Evolutionary conservation across 2,888 invertebrate genomes (phyloP).

Genomic region (Eremobia ochroleuca): DNA sequence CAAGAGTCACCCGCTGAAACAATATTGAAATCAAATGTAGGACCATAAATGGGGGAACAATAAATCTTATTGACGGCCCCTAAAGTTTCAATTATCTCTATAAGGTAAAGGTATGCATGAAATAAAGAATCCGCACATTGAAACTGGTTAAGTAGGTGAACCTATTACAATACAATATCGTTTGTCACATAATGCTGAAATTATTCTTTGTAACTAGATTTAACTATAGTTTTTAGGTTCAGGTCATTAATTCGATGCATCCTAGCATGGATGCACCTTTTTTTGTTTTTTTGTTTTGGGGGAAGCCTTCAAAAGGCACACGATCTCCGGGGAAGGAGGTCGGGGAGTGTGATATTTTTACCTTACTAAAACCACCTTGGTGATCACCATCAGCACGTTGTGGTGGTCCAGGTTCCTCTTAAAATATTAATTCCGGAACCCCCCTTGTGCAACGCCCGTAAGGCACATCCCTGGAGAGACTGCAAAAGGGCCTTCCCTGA

Average conservation of each 20-base stretch:
- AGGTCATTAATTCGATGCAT: neutral
- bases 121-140: slow-evolving; percentile 25
- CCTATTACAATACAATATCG: slow-evolving; percentile 57
- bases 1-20: slow-evolving; percentile 21
- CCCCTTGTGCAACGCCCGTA: too few relatives aligned
- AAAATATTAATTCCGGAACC: too few relatives aligned
- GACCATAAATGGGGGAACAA: slow-evolving; percentile 43
- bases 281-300: too few relatives aligned
- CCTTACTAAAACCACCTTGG: too few relatives aligned
- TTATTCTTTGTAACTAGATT: slow-evolving; percentile 5
- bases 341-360: too few relatives aligned
- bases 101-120: slow-evolving; percentile 34
- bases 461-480: too few relatives aligned
- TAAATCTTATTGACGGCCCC: slow-evolving; percentile 44
- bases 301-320: too few relatives aligned
- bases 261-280: neutral
- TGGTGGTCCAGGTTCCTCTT: too few relatives aligned
- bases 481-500: too few relatives aligned
- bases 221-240: neutral
- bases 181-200: slow-evolving; percentile 21
- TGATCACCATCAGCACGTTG: too few relatives aligned
- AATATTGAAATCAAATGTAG: slow-evolving; percentile 40
- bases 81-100: slow-evolving; percentile 54
- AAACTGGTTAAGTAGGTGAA: slow-evolving; percentile 10
- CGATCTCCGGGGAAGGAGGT: too few relatives aligned